Conservation (phyloP, 2,797 vertebrate genomes). For the Peromyscus melanophrys region DNA sequence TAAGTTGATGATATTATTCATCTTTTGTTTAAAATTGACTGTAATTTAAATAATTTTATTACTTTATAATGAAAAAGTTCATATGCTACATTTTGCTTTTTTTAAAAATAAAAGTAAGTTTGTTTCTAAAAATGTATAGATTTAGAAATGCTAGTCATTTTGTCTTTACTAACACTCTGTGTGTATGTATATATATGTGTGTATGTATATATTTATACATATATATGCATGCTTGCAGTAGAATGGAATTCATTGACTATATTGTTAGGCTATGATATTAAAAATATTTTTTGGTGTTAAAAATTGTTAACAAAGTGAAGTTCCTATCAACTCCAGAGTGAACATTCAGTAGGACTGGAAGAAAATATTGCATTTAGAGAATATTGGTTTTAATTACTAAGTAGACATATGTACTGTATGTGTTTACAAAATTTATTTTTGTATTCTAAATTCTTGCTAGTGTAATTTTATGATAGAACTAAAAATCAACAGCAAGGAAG, state of each 20-base stretch:
- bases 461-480: slow-evolving; percentile 80
- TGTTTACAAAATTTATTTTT: no score
- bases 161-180: neutral
- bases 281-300: slow-evolving; percentile 19
- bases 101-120: neutral
- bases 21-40: slow-evolving; percentile 14
- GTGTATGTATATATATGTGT: no score
- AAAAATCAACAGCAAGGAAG: slow-evolving; percentile 84
- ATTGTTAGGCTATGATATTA: slow-evolving; percentile 19
- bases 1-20: slow-evolving; percentile 35
- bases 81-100: slow-evolving; percentile 7
- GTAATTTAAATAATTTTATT: slow-evolving; percentile 44
- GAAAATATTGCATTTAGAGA: slow-evolving; percentile 84
- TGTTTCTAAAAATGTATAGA: slow-evolving; percentile 2
- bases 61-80: slow-evolving; percentile 42
- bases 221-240: neutral
- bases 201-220: no score
- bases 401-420: neutral
- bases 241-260: slow-evolving; percentile 60
- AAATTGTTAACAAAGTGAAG: slow-evolving; percentile 67
- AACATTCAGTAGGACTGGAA: slow-evolving; percentile 51
- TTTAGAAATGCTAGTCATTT: slow-evolving; percentile 31
- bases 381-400: slow-evolving; percentile 85
- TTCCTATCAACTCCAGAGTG: slow-evolving; percentile 35
- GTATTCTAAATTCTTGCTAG: no score